These are phyloP conservation scores for Spea multiplicata DNA, from an alignment of 2,113 vertebrate species.

Conservation along the genomic window DNA sequence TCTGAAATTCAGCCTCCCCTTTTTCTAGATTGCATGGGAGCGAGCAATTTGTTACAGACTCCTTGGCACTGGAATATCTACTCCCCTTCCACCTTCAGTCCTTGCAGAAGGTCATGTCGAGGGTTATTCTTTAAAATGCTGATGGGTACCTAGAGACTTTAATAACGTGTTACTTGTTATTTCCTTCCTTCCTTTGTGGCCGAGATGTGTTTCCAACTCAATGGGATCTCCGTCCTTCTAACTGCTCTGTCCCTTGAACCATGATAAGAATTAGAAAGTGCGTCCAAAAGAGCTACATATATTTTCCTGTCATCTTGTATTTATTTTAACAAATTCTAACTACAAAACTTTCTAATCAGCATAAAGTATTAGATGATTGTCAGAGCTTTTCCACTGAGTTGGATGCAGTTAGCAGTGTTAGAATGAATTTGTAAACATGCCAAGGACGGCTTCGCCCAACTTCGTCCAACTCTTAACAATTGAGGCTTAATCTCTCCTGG, in stretches of 20 bases:
- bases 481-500: conserved; percentile 28
- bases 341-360: not conserved
- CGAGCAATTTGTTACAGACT: not conserved
- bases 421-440: conserved; percentile 12
- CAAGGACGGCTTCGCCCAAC: not conserved
- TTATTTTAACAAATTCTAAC: not conserved
- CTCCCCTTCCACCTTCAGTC: not conserved
- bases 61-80: not conserved
- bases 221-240: conserved; percentile 1
- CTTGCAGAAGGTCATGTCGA: not conserved
- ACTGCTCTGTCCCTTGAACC: not conserved
- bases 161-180: conserved; percentile 37
- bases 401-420: conserved; percentile 19
- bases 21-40: not conserved
- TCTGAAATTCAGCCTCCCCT: not conserved
- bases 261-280: not conserved
- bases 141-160: conserved; percentile 15
- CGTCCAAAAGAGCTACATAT: conserved; percentile 4
- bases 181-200: conserved; percentile 43
- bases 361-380: not conserved
- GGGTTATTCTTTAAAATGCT: not conserved
- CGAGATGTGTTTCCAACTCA: conserved; percentile 19
- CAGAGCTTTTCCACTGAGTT: conserved; percentile 7
- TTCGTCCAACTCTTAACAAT: conserved; percentile 29
- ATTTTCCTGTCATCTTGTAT: not conserved